Conservation (phyloP, 2,797 vertebrate genomes). For the Epinephelus awoara region DNA sequence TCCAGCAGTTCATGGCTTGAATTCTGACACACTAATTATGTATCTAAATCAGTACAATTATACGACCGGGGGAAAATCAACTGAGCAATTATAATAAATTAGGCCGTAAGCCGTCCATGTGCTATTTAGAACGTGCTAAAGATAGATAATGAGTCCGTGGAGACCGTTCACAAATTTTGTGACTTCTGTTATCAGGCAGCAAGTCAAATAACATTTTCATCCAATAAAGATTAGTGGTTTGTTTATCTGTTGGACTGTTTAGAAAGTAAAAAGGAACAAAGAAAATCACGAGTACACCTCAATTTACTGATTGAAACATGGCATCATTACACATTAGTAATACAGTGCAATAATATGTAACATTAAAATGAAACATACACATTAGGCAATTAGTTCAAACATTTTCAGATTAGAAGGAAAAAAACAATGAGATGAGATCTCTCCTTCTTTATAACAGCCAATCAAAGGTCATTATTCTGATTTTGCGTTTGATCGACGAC, state of each 20-base stretch:
- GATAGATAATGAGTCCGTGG: conserved; percentile 49
- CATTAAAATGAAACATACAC: neutral
- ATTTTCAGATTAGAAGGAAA: neutral
- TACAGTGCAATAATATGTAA: neutral
- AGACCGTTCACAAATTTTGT: conserved; percentile 36
- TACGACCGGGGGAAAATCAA: conserved; percentile 40
- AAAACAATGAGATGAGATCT: neutral
- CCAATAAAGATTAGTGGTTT: conserved; percentile 27
- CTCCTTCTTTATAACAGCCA: conserved; percentile 49
- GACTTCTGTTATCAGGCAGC: conserved; percentile 27
- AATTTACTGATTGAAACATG: conserved; percentile 16
- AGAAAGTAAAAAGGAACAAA: conserved; percentile 15
- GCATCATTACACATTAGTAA: neutral
- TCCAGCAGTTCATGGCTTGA: conserved; percentile 33
- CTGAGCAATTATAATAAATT: conserved; percentile 50
- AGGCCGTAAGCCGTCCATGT: conserved; percentile 26
- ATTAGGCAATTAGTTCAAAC: neutral
- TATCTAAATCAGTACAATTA: conserved; percentile 50
- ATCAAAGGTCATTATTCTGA: conserved; percentile 62
- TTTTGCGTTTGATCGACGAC: conserved; percentile 47
- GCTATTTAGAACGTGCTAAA: conserved; percentile 35
- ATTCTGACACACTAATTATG: conserved; percentile 52
- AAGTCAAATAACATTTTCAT: conserved; percentile 28
- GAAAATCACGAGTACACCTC: neutral
- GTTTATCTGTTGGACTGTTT: conserved; percentile 7